Evolutionary conservation across 2,888 invertebrate genomes (phyloP).

Genomic region (Peribatodes rhomboidaria): DNA sequence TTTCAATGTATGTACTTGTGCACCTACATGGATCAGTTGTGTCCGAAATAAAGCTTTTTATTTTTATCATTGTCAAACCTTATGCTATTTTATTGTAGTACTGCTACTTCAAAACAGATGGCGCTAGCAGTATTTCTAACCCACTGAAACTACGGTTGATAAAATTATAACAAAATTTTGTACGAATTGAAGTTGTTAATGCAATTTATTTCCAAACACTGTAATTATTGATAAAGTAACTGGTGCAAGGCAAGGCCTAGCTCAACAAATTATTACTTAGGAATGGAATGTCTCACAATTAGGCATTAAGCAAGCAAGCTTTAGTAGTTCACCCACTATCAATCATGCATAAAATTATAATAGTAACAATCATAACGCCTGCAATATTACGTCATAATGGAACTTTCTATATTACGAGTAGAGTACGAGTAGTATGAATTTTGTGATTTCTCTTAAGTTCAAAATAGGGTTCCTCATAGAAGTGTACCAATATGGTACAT

Average conservation of each 20-base stretch:
- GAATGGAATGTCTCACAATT: slow-evolving; percentile 30
- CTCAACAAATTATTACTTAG: slow-evolving; percentile 13
- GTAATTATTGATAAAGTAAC: slow-evolving; percentile 19
- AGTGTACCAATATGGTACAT: background rate
- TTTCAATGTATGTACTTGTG: too few relatives aligned
- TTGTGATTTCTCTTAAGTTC: slow-evolving; percentile 55
- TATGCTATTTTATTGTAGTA: too few relatives aligned
- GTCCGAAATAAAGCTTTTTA: too few relatives aligned
- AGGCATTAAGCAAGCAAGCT: slow-evolving; percentile 26
- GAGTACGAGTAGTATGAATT: slow-evolving; percentile 47
- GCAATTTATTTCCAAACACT: slow-evolving; percentile 11
- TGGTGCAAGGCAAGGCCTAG: slow-evolving; percentile 26
- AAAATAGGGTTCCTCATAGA: background rate
- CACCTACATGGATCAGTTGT: too few relatives aligned
- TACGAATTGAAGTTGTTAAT: background rate
- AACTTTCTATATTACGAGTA: slow-evolving; percentile 63
- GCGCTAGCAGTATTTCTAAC: slow-evolving; percentile 45
- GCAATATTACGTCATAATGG: slow-evolving; percentile 48
- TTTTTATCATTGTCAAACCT: too few relatives aligned
- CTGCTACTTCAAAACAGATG: slow-evolving; percentile 56
- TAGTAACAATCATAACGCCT: slow-evolving; percentile 40
- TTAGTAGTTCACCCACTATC: slow-evolving; percentile 38
- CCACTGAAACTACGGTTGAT: background rate
- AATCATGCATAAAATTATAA: slow-evolving; percentile 50
- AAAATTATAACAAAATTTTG: slow-evolving; percentile 3